These are phyloP conservation scores for Nezara viridula DNA, from an alignment of 2,888 invertebrate genomes.

Conservation along the genomic window DNA sequence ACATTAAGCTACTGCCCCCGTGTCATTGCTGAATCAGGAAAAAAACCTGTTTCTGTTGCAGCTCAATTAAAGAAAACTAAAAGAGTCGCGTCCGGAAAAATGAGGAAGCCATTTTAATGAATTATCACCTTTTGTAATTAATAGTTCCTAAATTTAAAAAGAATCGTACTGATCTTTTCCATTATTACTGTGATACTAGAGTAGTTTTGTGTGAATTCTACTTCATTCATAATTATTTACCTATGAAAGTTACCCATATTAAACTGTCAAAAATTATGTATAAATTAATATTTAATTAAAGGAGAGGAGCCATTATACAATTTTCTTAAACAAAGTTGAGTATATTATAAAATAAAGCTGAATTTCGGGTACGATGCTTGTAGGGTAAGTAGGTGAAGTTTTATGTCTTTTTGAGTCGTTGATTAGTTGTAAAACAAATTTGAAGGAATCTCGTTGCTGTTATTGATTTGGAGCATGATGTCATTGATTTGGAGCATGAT, in stretches of 20 bases:
- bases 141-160: not conserved
- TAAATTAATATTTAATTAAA: not conserved
- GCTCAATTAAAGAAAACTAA: slow-evolving; percentile 51
- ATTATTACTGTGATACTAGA: slow-evolving; percentile 12
- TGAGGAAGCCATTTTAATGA: slow-evolving; percentile 11
- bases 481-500: no score
- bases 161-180: not conserved
- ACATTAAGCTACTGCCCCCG: slow-evolving; percentile 57
- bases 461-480: not conserved
- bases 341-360: not conserved
- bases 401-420: not conserved
- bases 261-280: not conserved
- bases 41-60: slow-evolving; percentile 54
- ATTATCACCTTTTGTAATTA: not conserved
- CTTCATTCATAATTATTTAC: not conserved
- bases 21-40: slow-evolving; percentile 50
- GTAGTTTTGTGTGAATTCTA: not conserved
- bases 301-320: not conserved
- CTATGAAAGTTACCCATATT: not conserved
- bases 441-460: not conserved
- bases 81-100: slow-evolving; percentile 50
- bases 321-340: not conserved
- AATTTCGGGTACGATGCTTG: not conserved
- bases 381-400: not conserved
- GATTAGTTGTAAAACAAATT: not conserved